Evolutionary conservation across 2,797 vertebrate species (phyloP), one percentile per base, ranked within the genome.

Genomic region (Apodemus agrarius): DNA sequence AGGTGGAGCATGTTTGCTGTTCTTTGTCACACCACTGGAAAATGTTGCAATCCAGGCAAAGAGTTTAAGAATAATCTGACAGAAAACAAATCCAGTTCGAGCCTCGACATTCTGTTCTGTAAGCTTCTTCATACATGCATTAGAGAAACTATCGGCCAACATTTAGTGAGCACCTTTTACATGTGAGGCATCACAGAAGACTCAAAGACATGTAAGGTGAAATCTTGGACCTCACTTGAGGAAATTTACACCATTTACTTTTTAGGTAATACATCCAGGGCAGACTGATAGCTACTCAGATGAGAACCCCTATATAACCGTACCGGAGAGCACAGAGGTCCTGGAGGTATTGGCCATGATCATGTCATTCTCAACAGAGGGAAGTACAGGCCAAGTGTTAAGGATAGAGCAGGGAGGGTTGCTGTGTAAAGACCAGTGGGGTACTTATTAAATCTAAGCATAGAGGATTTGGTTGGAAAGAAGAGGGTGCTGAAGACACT

Each of bases 51-150:
- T 67, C 59, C 40, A 90, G 65, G 59, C 78, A 93, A 46, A 40
- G 82, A 40, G 49, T 54, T 87, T 82, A 82, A 93, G 43, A 84
- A 83, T 90, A 85, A 16, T 31, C 72, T 89, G n/a, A 65, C 57
- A 49, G 90, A 80, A 52, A 92, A 54, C 1, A 76, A 93, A 69
- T 37, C 3, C n/a, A 82, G 81, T 5, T 21, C 6, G 67, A 49
- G 37, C 6, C 40, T 43, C 34, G 90, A 40, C 59, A 67, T 8
- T 26, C 34, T 92, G 12, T 61, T 69, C 49, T 93, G 46, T 79
- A 46, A 59, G 82, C 22, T 65, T 69, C 90, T 89, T 91, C 67
- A 61, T 19, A 52, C 29, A 40, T 34, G n/a, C 85, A 7, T 7
- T 14, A 37, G 19, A 40, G 78, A 90, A 72, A 34, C 69, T 67